Base-by-base conservation (phyloP, 2,888 invertebrate genomes). In the Prostheceraeus crozeri region DNA sequence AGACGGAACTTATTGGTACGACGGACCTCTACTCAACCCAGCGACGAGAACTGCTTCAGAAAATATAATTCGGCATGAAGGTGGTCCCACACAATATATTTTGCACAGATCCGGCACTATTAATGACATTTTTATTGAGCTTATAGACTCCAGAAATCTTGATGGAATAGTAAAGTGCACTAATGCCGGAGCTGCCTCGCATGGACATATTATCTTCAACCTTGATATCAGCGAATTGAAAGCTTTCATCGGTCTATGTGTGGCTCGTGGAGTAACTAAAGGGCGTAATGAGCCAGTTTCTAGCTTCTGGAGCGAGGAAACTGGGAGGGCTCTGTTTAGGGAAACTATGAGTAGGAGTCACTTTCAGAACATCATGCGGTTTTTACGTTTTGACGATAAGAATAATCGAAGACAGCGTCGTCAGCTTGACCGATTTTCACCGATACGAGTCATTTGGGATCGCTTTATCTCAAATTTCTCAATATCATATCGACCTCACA, bases 231-330 rank as follows among this genome's bases (percentile, higher is more conserved):
- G 10, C 33, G 33, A 33, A n/a, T n/a, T 33, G n/a, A 33, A 33
- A 33, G n/a, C 33, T 11, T 33, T 33, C 33, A 33, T 33, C 33
- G 33, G 33, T 33, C 8, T 33, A 33, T 33, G 33, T n/a, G n/a
- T 33, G 10, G 10, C 33, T 33, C 33, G 33, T 11, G 33, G 33
- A 33, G 33, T 33, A 11, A 33, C n/a, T 33, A 33, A 33, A 33
- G 33, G 33, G n/a, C 33, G 33, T n/a, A 33, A 33, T 33, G 33
- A 33, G 33, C 33, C 33, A n/a, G 33, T 33, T 11, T 33, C 33
- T 21, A 40, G 40, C 40, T 40, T 40, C 40, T 40, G 40, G 40
- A 40, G 40, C 19, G 40, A 40, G 40, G 40, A 40, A 40, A 40
- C 40, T 21, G 40, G 40, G n/a, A 14, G 40, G 16, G 40, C 40